A percentile compares a stretch with the other conserved stretches of the same genome.
Conservation (phyloP, 2,888 invertebrate genomes). For the Protophormia terraenovae region DNA sequence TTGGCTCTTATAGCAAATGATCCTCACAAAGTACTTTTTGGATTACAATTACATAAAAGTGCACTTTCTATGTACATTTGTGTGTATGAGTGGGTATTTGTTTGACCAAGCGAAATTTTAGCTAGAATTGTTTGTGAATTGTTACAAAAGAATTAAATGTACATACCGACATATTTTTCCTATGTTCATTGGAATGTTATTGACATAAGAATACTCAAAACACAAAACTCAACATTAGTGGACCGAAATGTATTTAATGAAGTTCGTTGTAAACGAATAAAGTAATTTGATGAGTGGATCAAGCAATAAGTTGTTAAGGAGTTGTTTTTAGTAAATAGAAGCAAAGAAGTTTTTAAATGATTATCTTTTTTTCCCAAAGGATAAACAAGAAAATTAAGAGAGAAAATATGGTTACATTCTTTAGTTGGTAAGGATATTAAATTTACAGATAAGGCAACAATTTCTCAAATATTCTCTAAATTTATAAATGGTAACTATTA, state of each 20-base stretch:
- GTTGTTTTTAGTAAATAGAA: not conserved
- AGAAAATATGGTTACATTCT: no score
- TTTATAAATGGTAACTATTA: no score
- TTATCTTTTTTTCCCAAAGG: no score
- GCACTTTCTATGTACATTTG: not conserved
- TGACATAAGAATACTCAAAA: constrained; percentile 28
- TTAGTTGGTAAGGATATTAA: no score
- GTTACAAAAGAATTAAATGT: constrained; percentile 24
- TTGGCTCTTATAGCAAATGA: constrained; percentile 47
- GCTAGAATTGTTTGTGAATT: constrained; percentile 9
- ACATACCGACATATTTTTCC: not conserved
- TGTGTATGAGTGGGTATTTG: not conserved
- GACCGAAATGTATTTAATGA: constrained; percentile 47
- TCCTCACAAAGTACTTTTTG: constrained; percentile 40
- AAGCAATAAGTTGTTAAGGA: not conserved
- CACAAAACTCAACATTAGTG: constrained; percentile 31
- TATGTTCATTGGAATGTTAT: constrained; percentile 36
- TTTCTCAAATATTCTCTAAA: no score
- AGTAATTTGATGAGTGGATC: not conserved
- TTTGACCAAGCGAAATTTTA: constrained; percentile 16
- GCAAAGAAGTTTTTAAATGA: no score
- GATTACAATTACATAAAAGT: constrained; percentile 46
- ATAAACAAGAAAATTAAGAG: no score
- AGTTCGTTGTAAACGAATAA: not conserved
- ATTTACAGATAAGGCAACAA: no score